Conservation (phyloP, 2,888 invertebrate genomes). For the Erpobdella octoculata region DNA sequence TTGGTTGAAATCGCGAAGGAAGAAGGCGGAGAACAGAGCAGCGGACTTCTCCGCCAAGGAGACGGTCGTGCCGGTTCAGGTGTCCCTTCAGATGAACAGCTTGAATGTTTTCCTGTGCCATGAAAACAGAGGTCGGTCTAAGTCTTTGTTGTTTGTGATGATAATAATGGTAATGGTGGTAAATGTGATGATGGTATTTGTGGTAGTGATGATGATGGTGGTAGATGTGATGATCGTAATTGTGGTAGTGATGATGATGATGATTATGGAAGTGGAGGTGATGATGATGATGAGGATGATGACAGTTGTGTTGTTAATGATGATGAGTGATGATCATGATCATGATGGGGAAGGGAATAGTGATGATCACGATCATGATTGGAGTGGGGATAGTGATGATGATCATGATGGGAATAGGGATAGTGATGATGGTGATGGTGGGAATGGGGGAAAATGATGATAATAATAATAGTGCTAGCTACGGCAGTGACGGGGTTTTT, state of each 20-base stretch:
- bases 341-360: background rate
- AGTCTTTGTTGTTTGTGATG: background rate
- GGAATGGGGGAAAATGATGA: background rate
- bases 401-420: background rate
- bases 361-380: background rate
- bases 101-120: slow-evolving; percentile 28
- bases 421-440: background rate
- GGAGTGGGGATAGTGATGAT: background rate
- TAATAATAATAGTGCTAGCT: background rate
- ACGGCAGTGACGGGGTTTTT: background rate
- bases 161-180: background rate
- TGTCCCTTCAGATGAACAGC: slow-evolving; percentile 22
- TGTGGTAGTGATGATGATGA: background rate
- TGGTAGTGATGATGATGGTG: background rate
- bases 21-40: background rate
- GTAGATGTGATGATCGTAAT: background rate
- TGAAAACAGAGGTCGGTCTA: slow-evolving; percentile 13
- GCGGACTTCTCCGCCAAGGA: background rate
- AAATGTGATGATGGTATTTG: background rate
- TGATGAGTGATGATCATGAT: background rate
- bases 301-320: background rate
- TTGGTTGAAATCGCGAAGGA: background rate
- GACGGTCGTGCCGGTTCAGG: background rate
- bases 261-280: background rate
- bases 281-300: background rate